Evolutionary conservation across 2,113 vertebrate species (phyloP), one percentile per base, ranked within the genome.

Genomic region (Riparia riparia): DNA sequence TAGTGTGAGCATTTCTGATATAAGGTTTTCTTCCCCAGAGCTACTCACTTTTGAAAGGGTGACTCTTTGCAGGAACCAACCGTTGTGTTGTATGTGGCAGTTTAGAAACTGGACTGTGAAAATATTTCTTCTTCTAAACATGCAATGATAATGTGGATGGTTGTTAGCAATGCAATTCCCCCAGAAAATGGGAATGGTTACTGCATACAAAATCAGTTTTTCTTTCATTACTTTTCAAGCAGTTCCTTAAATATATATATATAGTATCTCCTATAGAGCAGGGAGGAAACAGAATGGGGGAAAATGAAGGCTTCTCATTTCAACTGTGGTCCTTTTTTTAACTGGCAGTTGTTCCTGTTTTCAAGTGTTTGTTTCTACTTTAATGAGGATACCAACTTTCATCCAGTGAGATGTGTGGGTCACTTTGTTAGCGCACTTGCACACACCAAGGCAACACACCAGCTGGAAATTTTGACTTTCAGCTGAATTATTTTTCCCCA

Each of bases 331-430:
- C 39, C 57, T 95, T 81, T 77, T 95, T 96, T 95, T 53, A 39
- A 96, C 94, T 97, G 97, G 95, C 96, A 86, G 96, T 97, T 97
- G 95, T 95, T 97, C 97, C 95, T 98, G 80, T 98, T 97, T 96
- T 98, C 97, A 97, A 97, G 95, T 98, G 97, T 98, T 98, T 98
- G 98, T 98, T 98, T 98, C 98, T 97, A 95, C 95, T 98, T 97
- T 98, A 98, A 98, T 98, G 98, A 98, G 98, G 97, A 97, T 94
- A 97, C 86, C 96, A 98, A 97, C 98, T 98, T 98, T 98, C 97
- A 98, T 98, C 98, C 92, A 90, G 96, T 91, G 96, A 98, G 97
- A 97, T 95, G 97, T 95, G 88, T 94, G 91, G 97, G 96, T 98
- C 98, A 98, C 97, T 98, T 97, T 98, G 97, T 98, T 97, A 98